Evolutionary conservation across 2,113 vertebrate genomes (phyloP), one percentile per base, ranked within the genome.

Genomic region (Sinocyclocheilus rhinocerous): DNA sequence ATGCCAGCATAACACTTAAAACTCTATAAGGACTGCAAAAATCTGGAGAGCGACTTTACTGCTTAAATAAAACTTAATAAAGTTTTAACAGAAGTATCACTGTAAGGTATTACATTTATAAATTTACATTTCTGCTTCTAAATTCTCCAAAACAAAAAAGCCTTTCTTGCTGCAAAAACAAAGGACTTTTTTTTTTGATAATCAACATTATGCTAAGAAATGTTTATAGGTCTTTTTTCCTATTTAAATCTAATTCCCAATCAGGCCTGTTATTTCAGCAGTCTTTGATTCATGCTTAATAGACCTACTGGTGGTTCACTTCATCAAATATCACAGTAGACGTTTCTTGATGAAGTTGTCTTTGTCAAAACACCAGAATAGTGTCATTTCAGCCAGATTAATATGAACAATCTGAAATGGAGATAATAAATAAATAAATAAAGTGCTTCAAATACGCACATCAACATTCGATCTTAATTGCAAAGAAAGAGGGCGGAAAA

Each of bases 401-500:
- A 81, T 65, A 81, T 20, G 22, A 65, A 26, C 36, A 16, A 11
- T 45, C 39, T 42, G 13, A 80, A 63, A 33, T 1, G 18, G n/a
- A 61, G 39, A 48, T 33, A 1, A 29, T n/a, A n/a, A 57, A 59
- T 20, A 61, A n/a, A 61, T 11, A 63, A 63, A 26, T 61, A 16
- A 57, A 78, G 11, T 80, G 65, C 69, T 69, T 26, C 11, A 67
- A 24, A 85, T 81, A 61, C 18, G 7, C 81, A 69, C 45, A 39
- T 81, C 65, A 22, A 63, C 42, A 13, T 67, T 18, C 72, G 24
- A 67, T 72, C 52, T 80, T 39, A 82, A 81, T 85, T 59, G 78
- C 45, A 76, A 85, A 80, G 57, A 81, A 77, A 86, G n/a, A 6
- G 33, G 65, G 61, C 11, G 57, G 20, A 33, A 73, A 87, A 77